These are phyloP conservation scores for Melinopterus prodromus DNA, from an alignment of 2,888 invertebrate genomes.

Conservation along the genomic window DNA sequence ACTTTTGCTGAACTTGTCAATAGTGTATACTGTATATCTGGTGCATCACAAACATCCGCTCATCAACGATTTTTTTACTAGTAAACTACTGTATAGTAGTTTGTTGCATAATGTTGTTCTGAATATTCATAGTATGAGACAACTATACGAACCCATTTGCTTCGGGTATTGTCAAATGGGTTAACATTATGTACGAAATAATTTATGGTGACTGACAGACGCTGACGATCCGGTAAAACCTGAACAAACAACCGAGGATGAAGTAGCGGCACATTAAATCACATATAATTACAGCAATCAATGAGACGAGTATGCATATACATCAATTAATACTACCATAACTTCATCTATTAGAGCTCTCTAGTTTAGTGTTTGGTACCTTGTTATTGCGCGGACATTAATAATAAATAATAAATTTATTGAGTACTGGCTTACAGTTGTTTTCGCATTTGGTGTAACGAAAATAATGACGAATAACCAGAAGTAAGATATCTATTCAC, in stretches of 20 bases:
- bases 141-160: not conserved
- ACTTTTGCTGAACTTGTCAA: too few relatives aligned
- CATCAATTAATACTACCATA: not conserved
- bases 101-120: not conserved
- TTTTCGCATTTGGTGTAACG: too few relatives aligned
- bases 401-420: too few relatives aligned
- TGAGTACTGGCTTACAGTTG: too few relatives aligned
- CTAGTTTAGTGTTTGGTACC: not conserved
- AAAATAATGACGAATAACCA: too few relatives aligned
- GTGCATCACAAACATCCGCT: too few relatives aligned
- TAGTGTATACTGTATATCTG: too few relatives aligned
- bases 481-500: too few relatives aligned
- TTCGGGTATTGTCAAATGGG: not conserved
- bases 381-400: not conserved
- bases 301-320: not conserved
- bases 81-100: too few relatives aligned
- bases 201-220: not conserved
- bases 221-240: not conserved
- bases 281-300: not conserved
- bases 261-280: not conserved
- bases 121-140: not conserved
- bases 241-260: not conserved
- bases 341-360: not conserved
- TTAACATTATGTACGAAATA: not conserved
- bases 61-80: too few relatives aligned